phyloP scores from a whole-genome alignment of 2,113 vertebrate species.

The Takifugu flavidus region DNA sequence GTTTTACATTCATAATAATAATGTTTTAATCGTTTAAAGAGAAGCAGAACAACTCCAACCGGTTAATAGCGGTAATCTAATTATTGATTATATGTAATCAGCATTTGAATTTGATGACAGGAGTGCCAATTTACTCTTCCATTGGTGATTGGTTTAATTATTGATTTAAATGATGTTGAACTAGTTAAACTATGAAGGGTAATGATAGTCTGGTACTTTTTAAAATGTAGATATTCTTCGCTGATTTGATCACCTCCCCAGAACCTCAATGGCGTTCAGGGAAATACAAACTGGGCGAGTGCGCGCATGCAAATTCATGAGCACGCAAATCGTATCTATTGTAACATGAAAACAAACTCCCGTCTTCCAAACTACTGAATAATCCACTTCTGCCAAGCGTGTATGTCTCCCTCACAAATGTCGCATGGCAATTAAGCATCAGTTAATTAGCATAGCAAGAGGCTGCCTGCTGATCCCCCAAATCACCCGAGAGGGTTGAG shows the following conservation, averaged over 20 bases:
- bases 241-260: constrained; percentile 2
- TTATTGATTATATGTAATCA: too few species aligned
- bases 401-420: not conserved
- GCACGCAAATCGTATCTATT: constrained; percentile 40
- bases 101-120: too few species aligned
- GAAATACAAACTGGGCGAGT: not conserved
- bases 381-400: not conserved
- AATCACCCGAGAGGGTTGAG: not conserved
- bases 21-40: too few species aligned
- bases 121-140: too few species aligned
- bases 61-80: too few species aligned
- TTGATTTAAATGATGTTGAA: too few species aligned
- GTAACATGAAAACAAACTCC: constrained; percentile 2
- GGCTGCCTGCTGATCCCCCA: constrained; percentile 5
- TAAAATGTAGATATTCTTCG: too few species aligned
- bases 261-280: not conserved
- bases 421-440: not conserved
- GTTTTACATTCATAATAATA: too few species aligned
- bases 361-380: not conserved
- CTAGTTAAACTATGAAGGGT: too few species aligned
- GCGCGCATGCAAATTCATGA: constrained; percentile 20
- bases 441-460: constrained; percentile 20
- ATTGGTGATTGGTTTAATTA: too few species aligned
- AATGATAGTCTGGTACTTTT: too few species aligned
- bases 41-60: too few species aligned